These are phyloP conservation scores for Lepidurus packardi DNA, from an alignment of 1,140 invertebrate species.

Conservation along the genomic window DNA sequence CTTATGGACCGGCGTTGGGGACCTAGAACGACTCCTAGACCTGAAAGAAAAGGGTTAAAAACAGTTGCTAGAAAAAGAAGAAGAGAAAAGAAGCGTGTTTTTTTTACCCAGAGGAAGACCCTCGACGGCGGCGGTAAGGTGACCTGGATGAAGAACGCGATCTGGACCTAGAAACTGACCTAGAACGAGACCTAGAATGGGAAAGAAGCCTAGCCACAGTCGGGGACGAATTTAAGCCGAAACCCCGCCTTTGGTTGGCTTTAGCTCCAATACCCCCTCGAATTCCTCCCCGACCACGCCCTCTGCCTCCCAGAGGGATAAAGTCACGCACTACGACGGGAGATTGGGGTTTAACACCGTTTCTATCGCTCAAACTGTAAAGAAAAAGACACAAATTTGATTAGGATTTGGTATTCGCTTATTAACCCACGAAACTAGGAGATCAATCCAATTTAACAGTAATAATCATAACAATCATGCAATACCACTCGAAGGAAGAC, in stretches of 20 bases:
- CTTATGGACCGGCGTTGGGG: conserved; percentile 40
- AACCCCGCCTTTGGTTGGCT: conserved; percentile 19
- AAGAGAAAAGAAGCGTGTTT: neutral
- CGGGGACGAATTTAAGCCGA: conserved; percentile 1
- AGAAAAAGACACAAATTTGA: neutral
- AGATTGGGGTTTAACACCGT: too few species aligned
- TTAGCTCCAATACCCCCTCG: neutral
- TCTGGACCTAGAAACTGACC: conserved; percentile 39
- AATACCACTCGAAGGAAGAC: neutral
- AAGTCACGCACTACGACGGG: too few species aligned
- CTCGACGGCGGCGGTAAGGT: neutral
- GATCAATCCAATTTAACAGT: neutral
- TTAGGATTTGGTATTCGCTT: too few species aligned
- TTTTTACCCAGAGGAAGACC: neutral
- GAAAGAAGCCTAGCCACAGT: conserved; percentile 42
- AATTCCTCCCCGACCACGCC: neutral
- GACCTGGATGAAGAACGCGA: conserved; percentile 27
- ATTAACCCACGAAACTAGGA: too few species aligned
- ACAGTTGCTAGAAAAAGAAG: neutral
- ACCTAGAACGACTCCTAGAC: conserved; percentile 29
- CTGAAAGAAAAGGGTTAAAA: neutral
- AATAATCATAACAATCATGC: neutral
- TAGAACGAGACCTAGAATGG: conserved; percentile 50
- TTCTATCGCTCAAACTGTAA: neutral
- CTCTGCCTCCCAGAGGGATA: neutral